A percentile compares a stretch with the other conserved stretches of the same genome.
These are phyloP conservation scores for Troides helena DNA, from an alignment of 2,888 invertebrate genomes.

Conservation along the genomic window DNA sequence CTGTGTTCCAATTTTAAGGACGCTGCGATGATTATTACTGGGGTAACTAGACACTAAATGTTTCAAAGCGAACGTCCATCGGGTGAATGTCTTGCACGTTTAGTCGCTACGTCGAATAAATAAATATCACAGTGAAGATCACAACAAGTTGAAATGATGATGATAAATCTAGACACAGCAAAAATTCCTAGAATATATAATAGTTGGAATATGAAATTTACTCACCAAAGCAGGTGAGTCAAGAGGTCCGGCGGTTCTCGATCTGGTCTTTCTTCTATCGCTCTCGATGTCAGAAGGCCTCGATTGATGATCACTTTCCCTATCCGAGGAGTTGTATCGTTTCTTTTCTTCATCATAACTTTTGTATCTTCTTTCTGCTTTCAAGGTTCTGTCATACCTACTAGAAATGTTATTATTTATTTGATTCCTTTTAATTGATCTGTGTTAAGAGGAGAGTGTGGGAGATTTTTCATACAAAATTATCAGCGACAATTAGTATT, in stretches of 20 bases:
- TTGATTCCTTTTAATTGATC: too few species aligned
- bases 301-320: conserved; percentile 67
- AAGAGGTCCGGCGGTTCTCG: conserved; percentile 59
- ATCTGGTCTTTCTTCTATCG: conserved; percentile 56
- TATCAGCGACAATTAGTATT: too few species aligned
- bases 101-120: too few species aligned
- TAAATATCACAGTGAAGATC: not conserved
- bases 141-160: not conserved
- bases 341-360: conserved; percentile 67
- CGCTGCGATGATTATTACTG: too few species aligned
- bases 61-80: too few species aligned
- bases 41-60: too few species aligned
- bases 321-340: conserved; percentile 80
- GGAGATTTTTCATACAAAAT: too few species aligned
- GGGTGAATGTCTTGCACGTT: too few species aligned
- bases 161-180: too few species aligned
- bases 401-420: conserved; percentile 5
- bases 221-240: conserved; percentile 74
- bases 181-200: too few species aligned
- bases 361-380: conserved; percentile 57
- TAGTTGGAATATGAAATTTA: conserved; percentile 25
- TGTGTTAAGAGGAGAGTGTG: too few species aligned
- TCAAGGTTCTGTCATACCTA: conserved; percentile 57
- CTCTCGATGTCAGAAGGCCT: conserved; percentile 64
- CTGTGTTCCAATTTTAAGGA: too few species aligned